These are phyloP conservation scores for Drosophila cracens DNA, from an alignment of 2,888 invertebrate genomes.

Conservation along the genomic window DNA sequence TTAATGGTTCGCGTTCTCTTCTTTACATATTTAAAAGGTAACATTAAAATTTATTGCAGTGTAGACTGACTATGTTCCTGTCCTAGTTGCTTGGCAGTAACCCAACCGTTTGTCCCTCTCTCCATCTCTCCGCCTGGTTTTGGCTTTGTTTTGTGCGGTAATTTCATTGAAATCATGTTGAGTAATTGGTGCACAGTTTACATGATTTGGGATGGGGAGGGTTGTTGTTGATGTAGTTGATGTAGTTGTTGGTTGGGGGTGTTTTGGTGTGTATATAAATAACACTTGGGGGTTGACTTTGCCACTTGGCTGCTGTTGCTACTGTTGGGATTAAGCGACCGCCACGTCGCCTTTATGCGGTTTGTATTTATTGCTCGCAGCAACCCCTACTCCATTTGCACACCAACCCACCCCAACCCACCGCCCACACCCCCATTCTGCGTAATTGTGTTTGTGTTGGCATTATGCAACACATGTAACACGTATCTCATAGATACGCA, in stretches of 20 bases:
- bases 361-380: conserved; percentile 82
- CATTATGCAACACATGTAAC: conserved; percentile 76
- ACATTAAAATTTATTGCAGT: neutral
- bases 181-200: conserved; percentile 79
- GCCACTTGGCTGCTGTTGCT: conserved; percentile 31
- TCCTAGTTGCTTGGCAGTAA: conserved; percentile 5
- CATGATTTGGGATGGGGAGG: conserved; percentile 15
- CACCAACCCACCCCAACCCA: neutral
- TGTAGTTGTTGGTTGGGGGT: conserved; percentile 12
- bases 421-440: neutral
- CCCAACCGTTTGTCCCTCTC: neutral
- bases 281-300: conserved; percentile 60
- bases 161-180: conserved; percentile 85
- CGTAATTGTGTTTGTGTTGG: conserved; percentile 71
- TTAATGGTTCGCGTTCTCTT: neutral
- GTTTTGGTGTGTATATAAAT: conserved; percentile 59
- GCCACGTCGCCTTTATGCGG: conserved; percentile 80
- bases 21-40: neutral
- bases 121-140: conserved; percentile 23
- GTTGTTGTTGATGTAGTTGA: neutral
- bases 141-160: conserved; percentile 75
- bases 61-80: conserved; percentile 10
- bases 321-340: conserved; percentile 69
- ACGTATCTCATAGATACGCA: conserved; percentile 74
- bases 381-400: neutral